A percentile compares a stretch with the other conserved stretches of the same genome.
Conservation (phyloP, 2,113 vertebrate genomes). For the Athene cunicularia region DNA sequence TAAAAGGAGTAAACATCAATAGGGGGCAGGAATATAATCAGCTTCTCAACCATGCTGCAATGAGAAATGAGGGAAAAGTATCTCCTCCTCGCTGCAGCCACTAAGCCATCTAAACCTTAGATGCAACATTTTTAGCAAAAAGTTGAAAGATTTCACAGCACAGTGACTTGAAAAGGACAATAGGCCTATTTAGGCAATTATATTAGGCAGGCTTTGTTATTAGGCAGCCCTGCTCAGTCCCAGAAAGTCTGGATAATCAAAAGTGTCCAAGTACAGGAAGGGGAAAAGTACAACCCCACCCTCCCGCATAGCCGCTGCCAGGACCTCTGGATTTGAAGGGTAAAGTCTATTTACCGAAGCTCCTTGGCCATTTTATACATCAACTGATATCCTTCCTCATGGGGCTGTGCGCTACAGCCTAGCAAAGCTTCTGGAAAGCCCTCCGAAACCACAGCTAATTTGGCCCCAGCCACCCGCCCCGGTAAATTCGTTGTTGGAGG, state of each 20-base stretch:
- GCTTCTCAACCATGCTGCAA: neutral
- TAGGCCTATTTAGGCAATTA: constrained; percentile 61
- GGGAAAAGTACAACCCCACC: constrained; percentile 66
- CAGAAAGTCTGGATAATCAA: constrained; percentile 65
- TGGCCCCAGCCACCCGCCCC: neutral
- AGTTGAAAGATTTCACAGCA: constrained; percentile 24
- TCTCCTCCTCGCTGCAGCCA: neutral
- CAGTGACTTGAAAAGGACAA: constrained; percentile 21
- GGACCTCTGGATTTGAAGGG: constrained; percentile 43
- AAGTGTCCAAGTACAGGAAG: constrained; percentile 66
- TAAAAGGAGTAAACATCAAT: constrained; percentile 42
- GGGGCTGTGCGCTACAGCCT: neutral
- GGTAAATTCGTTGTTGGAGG: neutral
- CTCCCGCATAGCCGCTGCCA: constrained; percentile 44
- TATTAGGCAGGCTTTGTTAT: constrained; percentile 57
- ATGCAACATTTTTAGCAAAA: neutral
- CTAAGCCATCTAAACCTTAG: neutral
- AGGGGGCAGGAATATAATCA: neutral
- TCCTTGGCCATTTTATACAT: constrained; percentile 44
- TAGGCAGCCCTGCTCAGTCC: constrained; percentile 49
- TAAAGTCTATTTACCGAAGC: constrained; percentile 44
- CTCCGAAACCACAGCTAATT: constrained; percentile 16
- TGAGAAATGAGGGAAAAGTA: neutral
- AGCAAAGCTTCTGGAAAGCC: constrained; percentile 26
- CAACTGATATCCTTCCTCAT: constrained; percentile 29